A percentile compares a stretch with the other conserved stretches of the same genome.
Conservation (phyloP, 2,888 invertebrate genomes). For the Caenorhabditis sp. region DNA sequence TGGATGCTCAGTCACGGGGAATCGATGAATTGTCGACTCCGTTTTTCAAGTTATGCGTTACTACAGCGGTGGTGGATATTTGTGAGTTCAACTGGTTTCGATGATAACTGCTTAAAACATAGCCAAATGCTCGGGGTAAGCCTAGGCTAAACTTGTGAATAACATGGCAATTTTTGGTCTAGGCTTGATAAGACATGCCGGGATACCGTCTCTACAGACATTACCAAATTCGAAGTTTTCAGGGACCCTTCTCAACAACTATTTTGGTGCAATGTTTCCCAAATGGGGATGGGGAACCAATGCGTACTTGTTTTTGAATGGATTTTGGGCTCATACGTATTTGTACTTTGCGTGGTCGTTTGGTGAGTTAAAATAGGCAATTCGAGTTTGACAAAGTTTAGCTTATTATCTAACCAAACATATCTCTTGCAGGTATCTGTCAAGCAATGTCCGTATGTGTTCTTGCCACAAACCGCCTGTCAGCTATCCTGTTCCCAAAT, state of each 20-base stretch:
- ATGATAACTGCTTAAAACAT: too few species aligned
- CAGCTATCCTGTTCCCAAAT: slow-evolving; percentile 54
- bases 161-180: too few species aligned
- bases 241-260: slow-evolving; percentile 59
- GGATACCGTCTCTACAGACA: too few species aligned
- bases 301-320: slow-evolving; percentile 35
- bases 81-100: slow-evolving; percentile 51
- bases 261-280: slow-evolving; percentile 50
- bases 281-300: slow-evolving; percentile 50
- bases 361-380: background rate
- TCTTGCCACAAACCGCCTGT: slow-evolving; percentile 57
- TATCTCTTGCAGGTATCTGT: slow-evolving; percentile 47
- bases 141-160: too few species aligned
- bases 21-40: slow-evolving; percentile 52
- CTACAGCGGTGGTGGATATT: slow-evolving; percentile 59
- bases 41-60: slow-evolving; percentile 63
- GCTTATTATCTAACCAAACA: background rate
- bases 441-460: slow-evolving; percentile 63
- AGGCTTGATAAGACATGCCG: too few species aligned
- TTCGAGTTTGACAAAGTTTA: too few species aligned
- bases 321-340: slow-evolving; percentile 42
- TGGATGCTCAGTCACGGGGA: slow-evolving; percentile 47
- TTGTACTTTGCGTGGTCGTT: slow-evolving; percentile 57
- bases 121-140: too few species aligned
- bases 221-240: too few species aligned